Evolutionary conservation across 2,888 invertebrate species (phyloP).

Genomic region (Lymantria monacha): DNA sequence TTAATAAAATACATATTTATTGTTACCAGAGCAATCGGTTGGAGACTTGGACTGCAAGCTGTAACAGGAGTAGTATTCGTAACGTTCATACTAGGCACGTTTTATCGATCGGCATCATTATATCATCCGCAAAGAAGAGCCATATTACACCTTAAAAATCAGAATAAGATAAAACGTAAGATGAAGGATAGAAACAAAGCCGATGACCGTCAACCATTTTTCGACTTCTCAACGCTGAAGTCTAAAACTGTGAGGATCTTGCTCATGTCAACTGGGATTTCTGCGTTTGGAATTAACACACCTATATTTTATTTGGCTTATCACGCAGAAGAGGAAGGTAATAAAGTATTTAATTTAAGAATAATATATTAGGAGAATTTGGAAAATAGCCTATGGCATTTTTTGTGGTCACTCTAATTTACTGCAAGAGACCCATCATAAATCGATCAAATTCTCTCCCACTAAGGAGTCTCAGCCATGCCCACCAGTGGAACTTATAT

Average conservation of each 20-base stretch:
- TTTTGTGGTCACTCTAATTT: too few relatives aligned
- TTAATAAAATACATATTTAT: background rate
- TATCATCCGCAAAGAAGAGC: conserved; percentile 94
- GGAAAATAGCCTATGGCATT: too few relatives aligned
- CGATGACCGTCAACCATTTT: conserved; percentile 91
- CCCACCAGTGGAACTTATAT: too few relatives aligned
- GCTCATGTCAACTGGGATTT: conserved; percentile 89
- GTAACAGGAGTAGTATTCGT: conserved; percentile 92
- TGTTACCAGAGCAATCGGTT: conserved; percentile 86
- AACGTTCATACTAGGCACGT: conserved; percentile 92
- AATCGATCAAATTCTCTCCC: too few relatives aligned
- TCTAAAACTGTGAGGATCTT: conserved; percentile 93
- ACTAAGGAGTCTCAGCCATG: too few relatives aligned
- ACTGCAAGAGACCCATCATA: too few relatives aligned
- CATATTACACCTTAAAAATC: conserved; percentile 93
- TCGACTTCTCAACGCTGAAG: conserved; percentile 92
- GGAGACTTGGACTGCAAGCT: conserved; percentile 92
- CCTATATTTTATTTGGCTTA: conserved; percentile 92
- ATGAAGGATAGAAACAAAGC: conserved; percentile 89
- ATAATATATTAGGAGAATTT: background rate
- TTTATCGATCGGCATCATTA: conserved; percentile 93
- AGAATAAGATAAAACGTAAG: conserved; percentile 87
- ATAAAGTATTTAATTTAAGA: background rate
- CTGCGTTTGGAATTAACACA: conserved; percentile 92
- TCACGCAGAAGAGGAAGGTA: conserved; percentile 89